These are phyloP conservation scores for Peromyscus eremicus DNA, from an alignment of 2,797 vertebrate species.

Conservation along the genomic window DNA sequence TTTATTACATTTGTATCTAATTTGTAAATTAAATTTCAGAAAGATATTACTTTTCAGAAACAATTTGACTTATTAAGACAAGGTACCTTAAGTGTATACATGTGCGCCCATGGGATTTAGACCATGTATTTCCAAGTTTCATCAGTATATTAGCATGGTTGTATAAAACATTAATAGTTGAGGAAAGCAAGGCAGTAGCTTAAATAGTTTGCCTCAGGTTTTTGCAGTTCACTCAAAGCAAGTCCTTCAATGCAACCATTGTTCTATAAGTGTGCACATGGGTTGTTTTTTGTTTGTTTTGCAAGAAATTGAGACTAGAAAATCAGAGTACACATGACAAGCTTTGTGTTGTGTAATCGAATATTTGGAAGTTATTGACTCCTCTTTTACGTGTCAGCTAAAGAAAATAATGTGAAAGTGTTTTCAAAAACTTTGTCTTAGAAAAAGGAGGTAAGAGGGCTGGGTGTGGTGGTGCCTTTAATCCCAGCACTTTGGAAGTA, in stretches of 20 bases:
- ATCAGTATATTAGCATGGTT: background rate
- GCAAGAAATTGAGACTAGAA: slow-evolving; percentile 1
- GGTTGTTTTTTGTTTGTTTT: background rate
- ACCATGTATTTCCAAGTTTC: background rate
- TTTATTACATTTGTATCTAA: background rate
- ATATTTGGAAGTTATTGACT: background rate
- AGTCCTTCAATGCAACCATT: background rate
- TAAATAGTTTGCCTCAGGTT: background rate
- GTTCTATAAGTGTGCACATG: background rate
- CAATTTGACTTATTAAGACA: slow-evolving; percentile 1
- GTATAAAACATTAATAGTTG: background rate
- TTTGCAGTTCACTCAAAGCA: background rate
- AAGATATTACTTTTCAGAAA: background rate
- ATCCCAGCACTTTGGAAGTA: background rate
- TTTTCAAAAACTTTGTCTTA: slow-evolving; percentile 28
- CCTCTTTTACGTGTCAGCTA: background rate
- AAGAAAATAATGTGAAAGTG: slow-evolving; percentile 2
- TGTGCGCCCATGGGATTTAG: background rate
- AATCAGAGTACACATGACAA: background rate
- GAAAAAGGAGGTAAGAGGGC: background rate
- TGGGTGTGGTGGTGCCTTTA: background rate
- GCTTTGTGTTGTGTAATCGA: background rate
- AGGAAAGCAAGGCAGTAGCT: background rate
- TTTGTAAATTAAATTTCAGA: slow-evolving; percentile 34
- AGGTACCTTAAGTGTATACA: background rate